These are phyloP conservation scores for Tetramorium parvispinum DNA, from an alignment of 1,140 invertebrate species.

Conservation along the genomic window DNA sequence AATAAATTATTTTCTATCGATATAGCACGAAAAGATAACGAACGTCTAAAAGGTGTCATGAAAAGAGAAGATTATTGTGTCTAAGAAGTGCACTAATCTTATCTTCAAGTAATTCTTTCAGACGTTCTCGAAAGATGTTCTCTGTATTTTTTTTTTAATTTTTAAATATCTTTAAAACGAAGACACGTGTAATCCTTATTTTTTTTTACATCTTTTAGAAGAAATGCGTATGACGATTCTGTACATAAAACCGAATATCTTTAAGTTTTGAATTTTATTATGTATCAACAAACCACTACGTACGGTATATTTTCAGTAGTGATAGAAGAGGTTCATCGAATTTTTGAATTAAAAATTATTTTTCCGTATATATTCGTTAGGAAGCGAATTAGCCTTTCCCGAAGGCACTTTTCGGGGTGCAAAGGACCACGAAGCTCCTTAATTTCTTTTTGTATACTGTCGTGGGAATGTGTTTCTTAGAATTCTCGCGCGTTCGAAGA, in stretches of 20 bases:
- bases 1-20: neutral
- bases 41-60: neutral
- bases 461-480: conserved; percentile 20
- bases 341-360: neutral
- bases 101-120: neutral
- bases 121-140: neutral
- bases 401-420: conserved; percentile 6
- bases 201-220: neutral
- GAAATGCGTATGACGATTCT: conserved; percentile 6
- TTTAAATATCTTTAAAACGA: neutral
- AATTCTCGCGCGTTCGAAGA: conserved; percentile 10
- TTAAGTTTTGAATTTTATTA: neutral
- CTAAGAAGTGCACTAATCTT: neutral
- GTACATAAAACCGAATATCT: neutral
- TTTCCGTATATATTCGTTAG: neutral
- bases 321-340: conserved; percentile 23
- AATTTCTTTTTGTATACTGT: neutral
- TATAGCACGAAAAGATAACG: neutral
- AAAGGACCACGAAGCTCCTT: conserved; percentile 30
- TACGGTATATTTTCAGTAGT: conserved; percentile 5
- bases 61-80: neutral
- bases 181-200: neutral
- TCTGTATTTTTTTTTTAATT: neutral
- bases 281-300: conserved; percentile 1
- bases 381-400: neutral